A percentile compares a stretch with the other conserved stretches of the same genome.
These are phyloP conservation scores for Atta texana DNA, from an alignment of 1,140 invertebrate species.

Conservation along the genomic window DNA sequence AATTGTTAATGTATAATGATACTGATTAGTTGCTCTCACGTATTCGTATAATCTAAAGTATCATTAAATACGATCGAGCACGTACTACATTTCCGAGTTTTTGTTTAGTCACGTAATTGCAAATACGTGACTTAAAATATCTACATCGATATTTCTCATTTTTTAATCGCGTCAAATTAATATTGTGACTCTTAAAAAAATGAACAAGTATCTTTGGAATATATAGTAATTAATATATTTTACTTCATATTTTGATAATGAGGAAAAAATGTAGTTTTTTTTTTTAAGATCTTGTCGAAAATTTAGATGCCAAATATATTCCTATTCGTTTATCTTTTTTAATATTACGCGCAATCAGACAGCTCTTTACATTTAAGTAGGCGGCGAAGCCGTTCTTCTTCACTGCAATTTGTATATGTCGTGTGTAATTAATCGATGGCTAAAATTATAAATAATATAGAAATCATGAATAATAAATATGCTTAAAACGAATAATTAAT, in stretches of 20 bases:
- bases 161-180: neutral
- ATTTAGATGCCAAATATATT: conserved; percentile 41
- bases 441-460: conserved; percentile 42
- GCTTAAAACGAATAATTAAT: conserved; percentile 48
- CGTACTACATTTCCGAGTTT: neutral
- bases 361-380: conserved; percentile 6
- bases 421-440: conserved; percentile 33
- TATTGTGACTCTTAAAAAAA: neutral
- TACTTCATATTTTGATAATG: neutral
- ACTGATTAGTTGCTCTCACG: neutral
- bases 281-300: neutral
- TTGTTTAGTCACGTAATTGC: conserved; percentile 10
- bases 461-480: conserved; percentile 57
- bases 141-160: neutral
- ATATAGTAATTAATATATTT: neutral
- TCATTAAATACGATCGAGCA: neutral
- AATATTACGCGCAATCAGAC: neutral
- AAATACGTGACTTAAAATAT: neutral
- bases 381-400: conserved; percentile 15
- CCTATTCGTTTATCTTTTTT: neutral
- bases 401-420: neutral
- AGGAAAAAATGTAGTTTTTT: neutral
- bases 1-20: neutral
- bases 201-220: neutral
- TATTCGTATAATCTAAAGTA: neutral